Base-by-base conservation (phyloP, 2,797 vertebrate species). In the Anas bahamensis region DNA sequence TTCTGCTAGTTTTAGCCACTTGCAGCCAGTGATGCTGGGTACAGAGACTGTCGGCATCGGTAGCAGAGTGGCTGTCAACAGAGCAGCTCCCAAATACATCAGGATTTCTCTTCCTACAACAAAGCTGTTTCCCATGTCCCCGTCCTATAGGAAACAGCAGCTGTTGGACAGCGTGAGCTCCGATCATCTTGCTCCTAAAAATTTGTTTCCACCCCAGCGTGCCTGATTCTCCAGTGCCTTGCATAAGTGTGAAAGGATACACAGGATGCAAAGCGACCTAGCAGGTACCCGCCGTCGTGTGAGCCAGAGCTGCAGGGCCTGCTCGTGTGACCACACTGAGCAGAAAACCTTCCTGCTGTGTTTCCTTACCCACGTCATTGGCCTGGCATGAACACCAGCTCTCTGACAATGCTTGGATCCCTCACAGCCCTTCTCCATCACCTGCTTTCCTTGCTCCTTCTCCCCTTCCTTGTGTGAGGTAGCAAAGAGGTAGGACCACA, bases 201-300 rank as follows among this genome's bases (percentile, higher is more conserved):
- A 31, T 42, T 0, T 1, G 16, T 94, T 93, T 80, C 92, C 50
- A 74, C 77, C 44, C 53, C 46, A 28, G 39, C 33, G 93, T 96
- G 95, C 83, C 91, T 97, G 46, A 94, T 90, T 91, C 69, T 91
- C 37, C 83, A 89, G 94, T 97, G 90, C 93, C 93, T 94, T 96
- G 89, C 93, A 78, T 83, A 74, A 53, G 37, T 10, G 4, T 84
- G 37, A 42, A 44, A 33, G 41, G 42, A 84, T 50, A 48, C 74
- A 63, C 53, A 53, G 66, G 73, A 90, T 81, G 79, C 33, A 50
- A 56, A 95, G 70, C n/a, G 60, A 35, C 35, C 35, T 35, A 91
- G 73, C 41, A 22, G 11, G 16, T 88, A 29, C 37, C 61, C 41
- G 24, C 42, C 42, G 53, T 26, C 14, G 2, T 1, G 35, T 64